Evolutionary conservation across 2,113 vertebrate species (phyloP).

Genomic region (Sapayoa aenigma): DNA sequence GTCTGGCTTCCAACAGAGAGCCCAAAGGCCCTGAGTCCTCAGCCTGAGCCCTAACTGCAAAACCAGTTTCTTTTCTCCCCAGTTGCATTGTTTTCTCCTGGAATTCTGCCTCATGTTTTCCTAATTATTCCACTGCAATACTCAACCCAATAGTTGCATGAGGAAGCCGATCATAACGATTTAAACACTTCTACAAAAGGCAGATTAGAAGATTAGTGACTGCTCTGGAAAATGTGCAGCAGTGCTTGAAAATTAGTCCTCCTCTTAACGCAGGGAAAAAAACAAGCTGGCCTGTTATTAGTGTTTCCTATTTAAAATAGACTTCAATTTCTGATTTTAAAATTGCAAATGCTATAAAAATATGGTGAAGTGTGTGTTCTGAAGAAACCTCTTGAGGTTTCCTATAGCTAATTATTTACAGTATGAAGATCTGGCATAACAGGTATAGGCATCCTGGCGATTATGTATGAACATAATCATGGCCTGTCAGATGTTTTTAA

Average conservation of each 20-base stretch:
- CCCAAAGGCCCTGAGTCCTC: neutral
- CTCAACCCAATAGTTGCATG: neutral
- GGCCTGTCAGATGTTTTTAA: conserved; percentile 47
- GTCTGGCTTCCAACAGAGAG: neutral
- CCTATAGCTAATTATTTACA: conserved; percentile 45
- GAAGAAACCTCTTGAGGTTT: conserved; percentile 35
- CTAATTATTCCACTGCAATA: conserved; percentile 5
- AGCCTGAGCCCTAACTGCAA: neutral
- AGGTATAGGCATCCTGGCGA: conserved; percentile 26
- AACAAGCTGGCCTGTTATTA: conserved; percentile 45
- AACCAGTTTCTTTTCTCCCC: neutral
- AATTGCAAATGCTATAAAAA: conserved; percentile 24
- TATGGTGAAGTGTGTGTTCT: neutral
- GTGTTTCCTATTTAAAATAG: conserved; percentile 56
- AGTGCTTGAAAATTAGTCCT: conserved; percentile 41
- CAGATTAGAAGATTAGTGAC: conserved; percentile 45
- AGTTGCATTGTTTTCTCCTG: neutral
- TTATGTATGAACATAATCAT: conserved; percentile 39
- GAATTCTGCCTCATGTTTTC: conserved; percentile 23
- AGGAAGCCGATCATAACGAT: neutral
- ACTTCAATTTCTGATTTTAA: conserved; percentile 15
- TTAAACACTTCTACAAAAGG: conserved; percentile 31
- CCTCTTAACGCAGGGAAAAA: conserved; percentile 4
- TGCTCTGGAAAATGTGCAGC: conserved; percentile 27
- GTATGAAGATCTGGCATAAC: conserved; percentile 51